Evolutionary conservation across 1,140 invertebrate genomes (phyloP), one percentile per base, ranked within the genome.

Genomic region (Sycophila sp.): DNA sequence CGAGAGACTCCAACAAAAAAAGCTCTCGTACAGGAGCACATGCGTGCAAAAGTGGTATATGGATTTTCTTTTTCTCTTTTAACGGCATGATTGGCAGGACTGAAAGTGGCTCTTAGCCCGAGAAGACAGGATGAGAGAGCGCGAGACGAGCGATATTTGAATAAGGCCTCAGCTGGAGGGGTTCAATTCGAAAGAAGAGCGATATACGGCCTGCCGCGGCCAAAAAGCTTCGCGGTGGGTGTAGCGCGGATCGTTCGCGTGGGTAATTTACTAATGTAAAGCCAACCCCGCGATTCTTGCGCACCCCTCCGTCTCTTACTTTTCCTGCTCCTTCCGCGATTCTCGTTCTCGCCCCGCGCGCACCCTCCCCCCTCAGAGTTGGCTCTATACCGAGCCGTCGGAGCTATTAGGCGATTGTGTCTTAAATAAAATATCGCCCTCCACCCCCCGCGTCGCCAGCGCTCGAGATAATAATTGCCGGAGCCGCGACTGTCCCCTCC

Each of bases 381-480:
- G n/a, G 76, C 75, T 76, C 75, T 72, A 76, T 78, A 30, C n/a
- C n/a, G 55, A 19, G 15, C 40, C 22, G 55, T 51, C 74, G 72
- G 75, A 77, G 81, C 82, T 84, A 84, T 84, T 84, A 84, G 77
- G 77, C 78, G 82, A 84, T 84, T 84, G 81, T 83, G 75, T 79
- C 79, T 82, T 84, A 81, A 84, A 84, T 84, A 84, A 84, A 84
- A 84, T 83, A 84, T 84, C 76, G 75, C 72, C 56, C 49, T 49
- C 66, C 67, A 73, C 73, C 55, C n/a, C 5, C 32, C n/a, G 75
- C 79, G 76, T 79, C 81, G 79, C 78, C 78, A 80, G 76, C 77
- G 77, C 80, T 82, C 81, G 78, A 82, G 83, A 84, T 84, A 83
- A 83, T 83, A 83, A 84, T 83, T n/a, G n/a, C n/a, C n/a, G 60